phyloP scores from a whole-genome alignment of 2,888 invertebrate genomes.

The Thyatira batis region DNA sequence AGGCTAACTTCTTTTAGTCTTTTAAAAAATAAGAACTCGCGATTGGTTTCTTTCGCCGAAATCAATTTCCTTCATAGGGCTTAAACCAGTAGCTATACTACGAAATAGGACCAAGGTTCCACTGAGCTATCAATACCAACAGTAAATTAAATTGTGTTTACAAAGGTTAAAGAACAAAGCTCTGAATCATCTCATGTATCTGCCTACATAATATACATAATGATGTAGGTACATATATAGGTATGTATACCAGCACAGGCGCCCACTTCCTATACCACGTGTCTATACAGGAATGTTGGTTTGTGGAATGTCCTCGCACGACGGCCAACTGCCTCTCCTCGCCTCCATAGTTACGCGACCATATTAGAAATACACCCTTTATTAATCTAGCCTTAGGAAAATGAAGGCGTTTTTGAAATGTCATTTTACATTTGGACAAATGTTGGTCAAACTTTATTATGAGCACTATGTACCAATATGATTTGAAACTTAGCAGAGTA shows the following conservation, averaged over 20 bases:
- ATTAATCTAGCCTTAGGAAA: background rate
- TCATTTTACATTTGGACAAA: conserved; percentile 6
- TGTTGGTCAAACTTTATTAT: conserved; percentile 18
- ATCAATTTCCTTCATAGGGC: no score
- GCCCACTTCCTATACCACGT: conserved; percentile 41
- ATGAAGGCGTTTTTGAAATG: background rate
- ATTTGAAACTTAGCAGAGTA: no score
- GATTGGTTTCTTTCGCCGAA: no score
- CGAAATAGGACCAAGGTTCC: no score
- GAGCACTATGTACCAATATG: no score
- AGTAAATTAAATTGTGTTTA: no score
- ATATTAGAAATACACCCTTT: conserved; percentile 20
- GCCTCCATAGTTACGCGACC: conserved; percentile 8
- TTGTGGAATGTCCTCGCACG: conserved; percentile 27
- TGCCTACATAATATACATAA: conserved; percentile 11
- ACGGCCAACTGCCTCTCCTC: conserved; percentile 15
- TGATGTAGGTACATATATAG: conserved; percentile 20
- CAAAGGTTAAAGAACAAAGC: no score
- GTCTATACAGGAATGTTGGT: conserved; percentile 38
- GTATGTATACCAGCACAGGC: conserved; percentile 27
- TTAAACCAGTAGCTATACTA: no score
- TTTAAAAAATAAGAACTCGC: no score
- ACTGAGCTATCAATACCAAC: no score
- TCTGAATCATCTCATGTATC: background rate
- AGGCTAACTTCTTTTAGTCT: no score